These are phyloP conservation scores for Aleiodes sp. DNA, from an alignment of 1,140 invertebrate genomes.

Conservation along the genomic window DNA sequence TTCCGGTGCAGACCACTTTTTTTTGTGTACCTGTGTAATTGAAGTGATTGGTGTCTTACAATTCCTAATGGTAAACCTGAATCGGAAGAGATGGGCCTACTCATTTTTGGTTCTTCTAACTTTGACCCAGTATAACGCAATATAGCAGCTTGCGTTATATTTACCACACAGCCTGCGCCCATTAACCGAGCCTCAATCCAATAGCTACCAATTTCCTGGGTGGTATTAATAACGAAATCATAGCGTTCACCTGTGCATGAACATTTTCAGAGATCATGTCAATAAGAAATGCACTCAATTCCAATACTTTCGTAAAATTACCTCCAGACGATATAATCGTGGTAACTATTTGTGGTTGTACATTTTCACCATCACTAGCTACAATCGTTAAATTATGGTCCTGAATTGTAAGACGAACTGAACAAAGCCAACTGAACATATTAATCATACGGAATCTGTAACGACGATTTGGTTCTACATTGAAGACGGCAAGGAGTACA, in stretches of 20 bases:
- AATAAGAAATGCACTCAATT: not conserved
- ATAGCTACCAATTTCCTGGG: constrained; percentile 55
- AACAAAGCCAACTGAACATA: constrained; percentile 64
- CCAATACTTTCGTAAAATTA: constrained; percentile 1
- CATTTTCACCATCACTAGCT: constrained; percentile 60
- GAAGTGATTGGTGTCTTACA: too few relatives aligned
- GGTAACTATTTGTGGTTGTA: constrained; percentile 17
- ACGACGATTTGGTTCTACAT: constrained; percentile 47
- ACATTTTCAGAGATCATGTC: constrained; percentile 28
- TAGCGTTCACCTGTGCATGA: constrained; percentile 63
- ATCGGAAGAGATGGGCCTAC: not conserved
- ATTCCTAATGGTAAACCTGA: not conserved
- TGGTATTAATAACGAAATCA: constrained; percentile 64
- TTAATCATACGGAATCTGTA: constrained; percentile 68
- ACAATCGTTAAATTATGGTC: constrained; percentile 66
- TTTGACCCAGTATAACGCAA: constrained; percentile 53
- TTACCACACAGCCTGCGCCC: constrained; percentile 56
- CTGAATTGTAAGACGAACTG: constrained; percentile 65
- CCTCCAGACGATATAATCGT: constrained; percentile 28
- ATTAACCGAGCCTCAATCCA: constrained; percentile 63
- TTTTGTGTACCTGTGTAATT: too few relatives aligned
- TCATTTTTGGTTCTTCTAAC: not conserved
- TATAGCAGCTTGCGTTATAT: constrained; percentile 62
- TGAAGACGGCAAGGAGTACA: constrained; percentile 44
- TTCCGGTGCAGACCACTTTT: too few relatives aligned